A percentile compares a stretch with the other conserved stretches of the same genome.
Evolutionary conservation across 2,888 invertebrate genomes (phyloP).

Genomic region (Hydropsyche betteni): DNA sequence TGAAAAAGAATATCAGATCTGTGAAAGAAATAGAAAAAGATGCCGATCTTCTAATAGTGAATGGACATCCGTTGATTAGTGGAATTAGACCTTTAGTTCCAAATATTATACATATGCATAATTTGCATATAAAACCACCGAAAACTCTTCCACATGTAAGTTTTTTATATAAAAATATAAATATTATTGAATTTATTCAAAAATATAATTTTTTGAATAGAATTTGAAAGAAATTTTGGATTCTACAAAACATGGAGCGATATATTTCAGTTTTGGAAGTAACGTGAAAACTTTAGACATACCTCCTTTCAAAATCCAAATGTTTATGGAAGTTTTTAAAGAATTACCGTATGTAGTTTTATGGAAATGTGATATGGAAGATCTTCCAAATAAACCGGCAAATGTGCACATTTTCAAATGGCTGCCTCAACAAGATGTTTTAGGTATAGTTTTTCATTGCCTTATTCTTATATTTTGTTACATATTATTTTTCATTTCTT

Average conservation of each 20-base stretch:
- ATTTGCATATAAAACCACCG: conserved; percentile 61
- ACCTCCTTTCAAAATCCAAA: conserved; percentile 52
- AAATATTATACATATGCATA: conserved; percentile 59
- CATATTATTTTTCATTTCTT: background rate
- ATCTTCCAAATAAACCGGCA: conserved; percentile 52
- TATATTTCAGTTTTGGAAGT: conserved; percentile 56
- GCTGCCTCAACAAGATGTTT: conserved; percentile 57
- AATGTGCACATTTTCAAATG: conserved; percentile 55
- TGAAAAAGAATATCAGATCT: conserved; percentile 56
- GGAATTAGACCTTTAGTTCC: conserved; percentile 61
- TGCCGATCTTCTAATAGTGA: conserved; percentile 61
- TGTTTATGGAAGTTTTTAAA: conserved; percentile 54
- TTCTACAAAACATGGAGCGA: conserved; percentile 53
- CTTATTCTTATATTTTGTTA: background rate
- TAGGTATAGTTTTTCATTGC: conserved; percentile 52
- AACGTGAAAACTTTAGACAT: conserved; percentile 53
- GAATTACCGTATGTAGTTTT: conserved; percentile 55
- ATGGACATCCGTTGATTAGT: conserved; percentile 59
- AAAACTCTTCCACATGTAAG: conserved; percentile 58
- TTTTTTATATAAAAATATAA: conserved; percentile 12
- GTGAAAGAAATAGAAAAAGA: conserved; percentile 61
- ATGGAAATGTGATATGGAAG: conserved; percentile 56
- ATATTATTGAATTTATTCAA: background rate
- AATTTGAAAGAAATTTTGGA: conserved; percentile 53
- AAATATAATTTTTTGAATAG: conserved; percentile 41